A percentile compares a stretch with the other conserved stretches of the same genome.
Evolutionary conservation across 1,140 invertebrate genomes (phyloP).

Genomic region (Delia radicum): DNA sequence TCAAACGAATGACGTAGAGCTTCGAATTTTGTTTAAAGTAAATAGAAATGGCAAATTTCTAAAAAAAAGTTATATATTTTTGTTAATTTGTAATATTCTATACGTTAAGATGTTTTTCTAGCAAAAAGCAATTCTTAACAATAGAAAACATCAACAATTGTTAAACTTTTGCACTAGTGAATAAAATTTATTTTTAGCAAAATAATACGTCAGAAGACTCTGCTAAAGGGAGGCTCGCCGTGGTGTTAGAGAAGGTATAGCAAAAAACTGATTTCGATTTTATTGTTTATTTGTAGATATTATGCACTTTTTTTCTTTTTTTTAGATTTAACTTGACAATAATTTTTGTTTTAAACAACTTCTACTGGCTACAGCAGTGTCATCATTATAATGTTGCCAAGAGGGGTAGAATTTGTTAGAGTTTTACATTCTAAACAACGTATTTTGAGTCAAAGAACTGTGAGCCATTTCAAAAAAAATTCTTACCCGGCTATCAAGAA

Average conservation of each 20-base stretch:
- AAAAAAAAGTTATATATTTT: too few species aligned
- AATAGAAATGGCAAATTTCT: too few species aligned
- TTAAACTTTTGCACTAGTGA: neutral
- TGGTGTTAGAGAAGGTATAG: neutral
- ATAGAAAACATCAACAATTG: neutral
- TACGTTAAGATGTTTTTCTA: too few species aligned
- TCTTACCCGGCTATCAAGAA: neutral
- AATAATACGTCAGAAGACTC: neutral
- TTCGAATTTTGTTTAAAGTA: too few species aligned
- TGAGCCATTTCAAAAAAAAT: neutral
- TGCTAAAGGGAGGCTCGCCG: neutral
- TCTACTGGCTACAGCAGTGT: neutral
- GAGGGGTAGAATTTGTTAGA: constrained; percentile 24
- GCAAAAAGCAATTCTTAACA: neutral
- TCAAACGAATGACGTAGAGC: neutral
- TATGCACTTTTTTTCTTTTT: neutral
- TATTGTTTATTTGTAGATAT: neutral
- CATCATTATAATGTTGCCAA: constrained; percentile 28
- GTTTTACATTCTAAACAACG: constrained; percentile 24
- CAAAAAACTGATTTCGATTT: neutral
- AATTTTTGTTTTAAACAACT: neutral
- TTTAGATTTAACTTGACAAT: neutral
- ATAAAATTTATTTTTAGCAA: neutral
- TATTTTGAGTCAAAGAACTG: neutral
- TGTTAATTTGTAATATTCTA: too few species aligned